Evolutionary conservation across 2,113 vertebrate genomes (phyloP), one percentile per base, ranked within the genome.

Genomic region (Vanacampus margaritifer): DNA sequence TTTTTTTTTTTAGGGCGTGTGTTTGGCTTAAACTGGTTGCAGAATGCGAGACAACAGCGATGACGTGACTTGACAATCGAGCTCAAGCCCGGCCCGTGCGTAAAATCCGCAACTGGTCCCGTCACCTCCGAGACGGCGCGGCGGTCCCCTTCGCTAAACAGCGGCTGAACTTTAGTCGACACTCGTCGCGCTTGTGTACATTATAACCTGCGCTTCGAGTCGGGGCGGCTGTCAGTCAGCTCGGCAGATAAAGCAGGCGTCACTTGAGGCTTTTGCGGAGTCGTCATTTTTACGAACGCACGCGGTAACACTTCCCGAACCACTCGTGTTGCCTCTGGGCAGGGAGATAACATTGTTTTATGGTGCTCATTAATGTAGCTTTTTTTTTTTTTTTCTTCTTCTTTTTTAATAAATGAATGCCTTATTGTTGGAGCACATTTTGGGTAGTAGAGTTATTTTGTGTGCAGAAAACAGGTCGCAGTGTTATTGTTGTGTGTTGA

Each of bases 151-250:
- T 57, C n/a, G 21, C 16, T 54, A 39, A 65, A 53, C 32, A 39
- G 28, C 1, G 17, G 54, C 21, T 62, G 35, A 35, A 26, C 62
- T 66, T 72, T 71, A 65, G 72, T 68, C 19, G 63, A 68, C 68
- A 46, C 7, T 13, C 24, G 67, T 67, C 64, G 5, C 41, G 62
- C 35, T 62, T 48, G 78, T 72, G 68, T 68, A 35, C 72, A 62
- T 41, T 70, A 17, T 58, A 86, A 89, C 86, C 73, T 71, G 86
- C 72, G 68, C 61, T 75, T 86, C 89, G 82, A 75, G 86, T 84
- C 46, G 17, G 56, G 43, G 58, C 67, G 68, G 74, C 71, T 83
- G 71, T 75, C 72, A 68, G n/a, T n/a, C n/a, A 46, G 41, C 12
- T 3, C 41, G 68, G 67, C 36, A 66, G 43, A 48, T 23, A 35